phyloP scores from a whole-genome alignment of 2,888 invertebrate genomes.

The Drosophila helvetica region DNA sequence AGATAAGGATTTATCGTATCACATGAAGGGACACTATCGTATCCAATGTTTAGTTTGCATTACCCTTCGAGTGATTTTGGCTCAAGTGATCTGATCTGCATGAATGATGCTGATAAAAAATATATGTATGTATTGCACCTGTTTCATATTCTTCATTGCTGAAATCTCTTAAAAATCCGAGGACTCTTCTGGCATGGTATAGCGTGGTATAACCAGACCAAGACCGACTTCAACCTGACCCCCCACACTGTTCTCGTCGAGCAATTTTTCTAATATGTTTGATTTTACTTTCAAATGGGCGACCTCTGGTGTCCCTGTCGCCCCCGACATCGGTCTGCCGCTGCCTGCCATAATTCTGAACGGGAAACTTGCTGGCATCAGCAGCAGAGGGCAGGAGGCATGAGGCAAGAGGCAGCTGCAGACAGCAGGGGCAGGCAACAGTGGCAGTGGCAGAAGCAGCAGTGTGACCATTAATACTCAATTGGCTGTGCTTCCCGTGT shows the following conservation, averaged over 20 bases:
- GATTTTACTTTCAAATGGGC: conserved; percentile 77
- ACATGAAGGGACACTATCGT: no score
- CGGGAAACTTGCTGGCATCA: conserved; percentile 77
- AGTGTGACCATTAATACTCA: conserved; percentile 79
- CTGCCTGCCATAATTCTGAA: conserved; percentile 69
- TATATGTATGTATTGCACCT: no score
- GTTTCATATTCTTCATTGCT: no score
- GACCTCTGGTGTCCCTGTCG: conserved; percentile 31
- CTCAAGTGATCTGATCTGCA: no score
- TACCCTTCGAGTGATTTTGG: no score
- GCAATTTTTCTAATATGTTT: conserved; percentile 71
- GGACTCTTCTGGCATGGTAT: conserved; percentile 40
- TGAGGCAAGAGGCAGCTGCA: neutral
- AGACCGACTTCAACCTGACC: neutral
- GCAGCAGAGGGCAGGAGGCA: conserved; percentile 17
- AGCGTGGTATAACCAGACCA: neutral
- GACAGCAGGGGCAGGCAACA: no score
- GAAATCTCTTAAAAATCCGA: neutral
- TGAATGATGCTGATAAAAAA: no score
- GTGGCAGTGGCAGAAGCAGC: conserved; percentile 34
- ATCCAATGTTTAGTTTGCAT: no score
- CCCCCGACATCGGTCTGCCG: conserved; percentile 10
- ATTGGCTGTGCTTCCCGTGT: conserved; percentile 80
- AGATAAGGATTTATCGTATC: no score
- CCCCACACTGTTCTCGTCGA: conserved; percentile 17